These are phyloP conservation scores for Tethea ocularis DNA, from an alignment of 2,888 invertebrate species.

Conservation along the genomic window DNA sequence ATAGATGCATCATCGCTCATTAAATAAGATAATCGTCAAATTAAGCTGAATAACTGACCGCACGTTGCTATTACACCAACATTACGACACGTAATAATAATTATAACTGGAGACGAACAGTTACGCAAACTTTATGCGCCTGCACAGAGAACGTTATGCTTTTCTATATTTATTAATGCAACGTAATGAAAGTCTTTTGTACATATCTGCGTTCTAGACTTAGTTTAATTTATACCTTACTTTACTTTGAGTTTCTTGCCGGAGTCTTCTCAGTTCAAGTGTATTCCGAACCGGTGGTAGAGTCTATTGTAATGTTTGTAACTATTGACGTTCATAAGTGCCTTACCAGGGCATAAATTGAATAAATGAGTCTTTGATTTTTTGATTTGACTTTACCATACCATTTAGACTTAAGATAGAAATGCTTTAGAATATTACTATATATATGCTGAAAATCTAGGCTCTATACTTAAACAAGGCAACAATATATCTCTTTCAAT, in stretches of 20 bases:
- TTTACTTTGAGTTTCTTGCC: no score
- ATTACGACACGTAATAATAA: conserved; percentile 9
- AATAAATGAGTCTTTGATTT: no score
- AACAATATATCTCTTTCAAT: background rate
- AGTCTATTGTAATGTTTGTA: no score
- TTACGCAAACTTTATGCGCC: conserved; percentile 6
- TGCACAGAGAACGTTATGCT: background rate
- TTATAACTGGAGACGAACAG: background rate
- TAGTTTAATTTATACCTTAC: background rate
- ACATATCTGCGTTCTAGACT: background rate
- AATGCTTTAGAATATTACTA: no score
- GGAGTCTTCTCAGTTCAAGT: no score
- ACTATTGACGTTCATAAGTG: no score
- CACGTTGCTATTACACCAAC: background rate
- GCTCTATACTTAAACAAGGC: background rate
- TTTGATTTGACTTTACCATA: no score
- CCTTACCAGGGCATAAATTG: no score
- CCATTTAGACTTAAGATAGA: no score
- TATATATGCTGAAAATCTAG: no score
- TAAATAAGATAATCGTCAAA: background rate
- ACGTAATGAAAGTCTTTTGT: conserved; percentile 1
- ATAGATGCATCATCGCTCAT: background rate
- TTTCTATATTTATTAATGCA: background rate
- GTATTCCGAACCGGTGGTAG: no score
- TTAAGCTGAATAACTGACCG: background rate